Evolutionary conservation across 2,797 vertebrate genomes (phyloP).

Genomic region (Lacerta agilis): DNA sequence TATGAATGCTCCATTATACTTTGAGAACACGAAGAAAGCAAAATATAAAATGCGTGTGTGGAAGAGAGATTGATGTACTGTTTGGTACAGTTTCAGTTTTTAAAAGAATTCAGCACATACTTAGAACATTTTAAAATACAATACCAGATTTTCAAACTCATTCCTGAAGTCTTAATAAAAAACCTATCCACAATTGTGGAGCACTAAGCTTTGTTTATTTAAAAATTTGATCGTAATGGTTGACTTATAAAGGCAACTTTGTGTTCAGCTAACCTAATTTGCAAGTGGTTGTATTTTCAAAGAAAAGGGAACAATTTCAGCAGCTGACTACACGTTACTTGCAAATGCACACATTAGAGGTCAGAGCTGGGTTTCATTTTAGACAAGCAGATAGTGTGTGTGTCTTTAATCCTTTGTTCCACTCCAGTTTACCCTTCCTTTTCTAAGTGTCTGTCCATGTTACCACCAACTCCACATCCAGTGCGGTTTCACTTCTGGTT

Average conservation of each 20-base stretch:
- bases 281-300: background rate
- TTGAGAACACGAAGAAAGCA: background rate
- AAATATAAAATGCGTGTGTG: background rate
- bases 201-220: background rate
- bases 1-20: background rate
- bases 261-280: background rate
- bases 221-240: background rate
- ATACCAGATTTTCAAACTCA: background rate
- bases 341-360: background rate
- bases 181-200: background rate
- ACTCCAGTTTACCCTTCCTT: background rate
- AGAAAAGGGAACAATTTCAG: background rate
- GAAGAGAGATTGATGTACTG: background rate
- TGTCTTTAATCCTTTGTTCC: background rate
- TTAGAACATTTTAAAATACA: background rate
- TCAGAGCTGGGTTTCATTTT: background rate
- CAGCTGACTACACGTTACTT: background rate
- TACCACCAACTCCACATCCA: too few relatives aligned
- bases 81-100: background rate
- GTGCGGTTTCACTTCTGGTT: too few relatives aligned
- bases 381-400: background rate
- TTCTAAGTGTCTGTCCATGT: too few relatives aligned
- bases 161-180: constrained; percentile 1
- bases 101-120: background rate
- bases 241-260: background rate